Base-by-base conservation (phyloP, 2,888 invertebrate species). In the Drosophila antonietae region DNA sequence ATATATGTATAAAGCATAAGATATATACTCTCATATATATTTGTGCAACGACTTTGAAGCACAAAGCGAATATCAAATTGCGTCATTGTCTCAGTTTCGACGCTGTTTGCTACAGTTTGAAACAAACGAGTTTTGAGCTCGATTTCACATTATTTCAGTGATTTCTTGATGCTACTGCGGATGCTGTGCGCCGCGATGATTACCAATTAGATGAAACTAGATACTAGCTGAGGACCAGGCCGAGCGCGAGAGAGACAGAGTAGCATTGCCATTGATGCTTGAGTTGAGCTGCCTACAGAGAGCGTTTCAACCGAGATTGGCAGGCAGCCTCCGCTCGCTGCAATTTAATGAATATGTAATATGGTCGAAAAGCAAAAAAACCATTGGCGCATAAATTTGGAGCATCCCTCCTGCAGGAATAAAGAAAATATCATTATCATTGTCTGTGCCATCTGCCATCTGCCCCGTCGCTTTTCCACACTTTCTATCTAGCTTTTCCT, bases 331-430 rank as follows among this genome's bases (percentile, higher is more conserved):
- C 23, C 43, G 44, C 52, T 65, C 56, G 41, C 43, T 73, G 65
- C 70, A 88, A 86, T 85, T 85, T 85, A 85, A 90, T 85, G 85
- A 90, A 85, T 85, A 90, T 86, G 87, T 80, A 86, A 85, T 90
- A 55, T 41, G 55, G 64, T 37, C 46, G 41, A 33, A 15, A 39
- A 44, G 39, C 61, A 35, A n/a, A 58, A 51, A 68, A 65, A 59
- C 61, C 47, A 47, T 62, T 77, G 67, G 62, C 73, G 81, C 81
- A 78, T 78, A 78, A 78, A 78, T 81, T 78, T 81, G 41, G 73
- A 80, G 81, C 63, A 76, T 64, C 78, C 72, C 77, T 67, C 39
- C 18, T 23, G 35, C 59, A 61, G 80, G 71, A 80, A 80, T 67
- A 80, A 77, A 64, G 81, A 64, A 71, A 77, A 77, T 77, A 77